phyloP scores from a whole-genome alignment of 2,113 vertebrate genomes.

The Oophaga pumilio region DNA sequence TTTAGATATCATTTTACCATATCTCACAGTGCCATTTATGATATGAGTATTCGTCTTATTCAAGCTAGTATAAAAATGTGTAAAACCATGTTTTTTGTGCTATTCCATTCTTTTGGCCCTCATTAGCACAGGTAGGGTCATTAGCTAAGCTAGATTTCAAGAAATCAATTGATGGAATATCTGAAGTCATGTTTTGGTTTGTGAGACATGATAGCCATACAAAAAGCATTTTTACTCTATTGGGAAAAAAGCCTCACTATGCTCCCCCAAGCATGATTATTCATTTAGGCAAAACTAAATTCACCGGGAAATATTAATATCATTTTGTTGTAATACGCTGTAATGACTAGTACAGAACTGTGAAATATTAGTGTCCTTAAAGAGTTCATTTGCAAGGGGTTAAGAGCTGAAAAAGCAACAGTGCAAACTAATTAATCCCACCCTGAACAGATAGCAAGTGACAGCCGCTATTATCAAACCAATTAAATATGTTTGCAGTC shows the following conservation, averaged over 20 bases:
- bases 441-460: constrained; percentile 4
- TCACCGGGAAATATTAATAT: neutral
- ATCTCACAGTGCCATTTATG: too few relatives aligned
- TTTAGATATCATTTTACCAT: too few relatives aligned
- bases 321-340: neutral
- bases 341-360: neutral
- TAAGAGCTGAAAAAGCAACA: constrained; percentile 11
- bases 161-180: too few relatives aligned
- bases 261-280: neutral
- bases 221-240: neutral
- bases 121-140: too few relatives aligned
- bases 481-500: constrained; percentile 35
- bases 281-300: neutral
- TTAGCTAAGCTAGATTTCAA: too few relatives aligned
- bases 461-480: constrained; percentile 42
- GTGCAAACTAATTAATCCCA: constrained; percentile 34
- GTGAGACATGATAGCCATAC: neutral
- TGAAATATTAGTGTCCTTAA: neutral
- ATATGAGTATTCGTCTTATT: too few relatives aligned
- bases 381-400: constrained; percentile 20
- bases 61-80: too few relatives aligned
- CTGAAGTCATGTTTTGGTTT: too few relatives aligned
- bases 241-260: neutral
- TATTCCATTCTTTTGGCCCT: too few relatives aligned
- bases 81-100: too few relatives aligned